Base-by-base conservation (phyloP, 1,140 invertebrate genomes). In the Augochlora pura region DNA sequence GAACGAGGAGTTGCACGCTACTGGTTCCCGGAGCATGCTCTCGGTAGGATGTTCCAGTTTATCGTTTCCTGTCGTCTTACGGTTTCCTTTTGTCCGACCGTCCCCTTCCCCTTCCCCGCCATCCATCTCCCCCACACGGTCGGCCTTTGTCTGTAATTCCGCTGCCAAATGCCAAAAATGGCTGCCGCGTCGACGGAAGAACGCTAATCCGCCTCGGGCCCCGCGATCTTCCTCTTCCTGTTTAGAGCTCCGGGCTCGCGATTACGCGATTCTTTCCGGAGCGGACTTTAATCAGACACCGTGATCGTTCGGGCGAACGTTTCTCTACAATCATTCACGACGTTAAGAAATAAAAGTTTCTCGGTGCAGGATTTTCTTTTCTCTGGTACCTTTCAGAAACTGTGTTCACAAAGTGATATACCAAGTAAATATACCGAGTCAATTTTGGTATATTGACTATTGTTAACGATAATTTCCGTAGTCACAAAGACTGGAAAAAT, bases 11-110 rank as follows among this genome's bases (percentile, higher is more conserved):
- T 49, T 52, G 76, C 67, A 82, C 83, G 80, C 70, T 83, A 80
- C 77, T 64, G 71, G 67, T 68, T 85, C 81, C 59, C 82, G 60
- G 25, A 52, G 18, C 69, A 65, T 62, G 59, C 64, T 64, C 63
- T 77, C 21, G 80, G 67, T 73, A 78, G 85, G 71, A 87, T 67
- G 82, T 84, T 86, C 75, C 77, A 83, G 69, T 87, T 86, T 84
- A 84, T 84, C 79, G 84, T 79, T 86, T 86, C 82, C 84, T 82
- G 80, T 86, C 80, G 46, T 84, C 85, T 70, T 84, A 84, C 62
- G 68, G 25, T 71, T 70, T 80, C 59, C 76, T 72, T 66, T 80
- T 57, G 54, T 84, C 42, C 18, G 32, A 39, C 39, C n/a, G 27
- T 32, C 18, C 25, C 62, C 21, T 27, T 52, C 16, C 21, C 21